Evolutionary conservation across 2,888 invertebrate species (phyloP), one percentile per base, ranked within the genome.

Genomic region (Agelastica alni): DNA sequence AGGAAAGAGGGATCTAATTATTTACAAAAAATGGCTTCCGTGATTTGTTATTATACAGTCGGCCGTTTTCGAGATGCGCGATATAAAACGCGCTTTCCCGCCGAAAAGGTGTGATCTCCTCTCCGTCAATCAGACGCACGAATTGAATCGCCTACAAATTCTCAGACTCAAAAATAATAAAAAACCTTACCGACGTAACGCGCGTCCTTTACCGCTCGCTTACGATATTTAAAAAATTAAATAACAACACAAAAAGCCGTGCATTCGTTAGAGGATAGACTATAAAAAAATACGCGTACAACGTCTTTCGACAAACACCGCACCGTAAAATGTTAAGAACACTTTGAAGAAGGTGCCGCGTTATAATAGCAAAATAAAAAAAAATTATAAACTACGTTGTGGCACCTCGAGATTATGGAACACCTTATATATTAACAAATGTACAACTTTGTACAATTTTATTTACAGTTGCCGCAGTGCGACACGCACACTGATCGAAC

Each of bases 361-460:
- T 13, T 37, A 37, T 10, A 31, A 31, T 31, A 13, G 26, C 22
- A 26, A 39, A 42, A 42, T 14, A 32, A 32, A 13, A 42, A 42
- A 26, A 39, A 42, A 42, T 14, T 45, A 32, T 9, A 44, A 45
- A 31, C 45, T 45, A 45, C 20, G n/a, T n/a, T 32, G 48, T 48
- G 53, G 47, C 53, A 53, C 46, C 43, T 36, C 36, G 32, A 53
- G 34, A 34, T 47, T 46, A 22, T 32, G 41, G 47, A 36, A 47
- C 47, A 48, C 28, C 30, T 31, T 53, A 53, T 53, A 26, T 7
- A 26, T 26, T 16, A 14, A 53, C 53, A 46, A 53, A 46, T 53
- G 18, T 53, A 53, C 53, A 53, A 53, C 26, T 26, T 48, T 53
- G 36, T 53, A 53, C 53, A 53, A 26, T 31, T n/a, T 17, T 53